phyloP scores from a whole-genome alignment of 1,140 invertebrate genomes.

The Monomorium pharaonis region DNA sequence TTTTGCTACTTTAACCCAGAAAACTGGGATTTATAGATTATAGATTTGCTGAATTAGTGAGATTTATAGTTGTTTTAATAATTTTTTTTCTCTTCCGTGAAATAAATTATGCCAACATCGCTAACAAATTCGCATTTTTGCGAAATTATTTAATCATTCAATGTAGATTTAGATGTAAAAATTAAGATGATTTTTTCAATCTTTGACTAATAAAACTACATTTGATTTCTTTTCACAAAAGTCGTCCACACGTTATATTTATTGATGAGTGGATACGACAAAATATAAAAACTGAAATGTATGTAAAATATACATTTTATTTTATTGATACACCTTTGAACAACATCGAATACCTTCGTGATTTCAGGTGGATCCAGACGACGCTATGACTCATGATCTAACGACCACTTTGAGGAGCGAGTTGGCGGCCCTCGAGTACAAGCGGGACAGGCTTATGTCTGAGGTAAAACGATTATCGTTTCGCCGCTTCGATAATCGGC shows the following conservation, averaged over 20 bases:
- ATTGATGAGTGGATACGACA: no score
- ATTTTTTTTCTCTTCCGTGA: no score
- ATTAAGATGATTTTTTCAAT: neutral
- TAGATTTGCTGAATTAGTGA: no score
- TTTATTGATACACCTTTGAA: neutral
- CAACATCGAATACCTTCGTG: neutral
- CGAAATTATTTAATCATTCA: neutral
- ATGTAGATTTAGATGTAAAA: neutral
- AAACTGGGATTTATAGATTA: no score
- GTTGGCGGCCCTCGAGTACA: conserved; percentile 92
- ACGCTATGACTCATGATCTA: conserved; percentile 86
- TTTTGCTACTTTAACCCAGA: no score
- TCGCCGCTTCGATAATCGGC: neutral
- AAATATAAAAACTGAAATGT: neutral
- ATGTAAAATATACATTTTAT: neutral
- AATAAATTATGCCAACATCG: no score
- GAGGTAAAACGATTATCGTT: conserved; percentile 86
- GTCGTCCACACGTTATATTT: neutral
- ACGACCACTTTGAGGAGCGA: conserved; percentile 91
- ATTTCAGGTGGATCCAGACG: conserved; percentile 85
- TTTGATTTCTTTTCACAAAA: neutral
- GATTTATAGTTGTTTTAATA: no score
- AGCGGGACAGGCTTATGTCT: conserved; percentile 90
- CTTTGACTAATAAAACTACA: neutral
- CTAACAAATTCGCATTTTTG: neutral